Base-by-base conservation (phyloP, 2,113 vertebrate genomes). In the Zosterops pallidus region DNA sequence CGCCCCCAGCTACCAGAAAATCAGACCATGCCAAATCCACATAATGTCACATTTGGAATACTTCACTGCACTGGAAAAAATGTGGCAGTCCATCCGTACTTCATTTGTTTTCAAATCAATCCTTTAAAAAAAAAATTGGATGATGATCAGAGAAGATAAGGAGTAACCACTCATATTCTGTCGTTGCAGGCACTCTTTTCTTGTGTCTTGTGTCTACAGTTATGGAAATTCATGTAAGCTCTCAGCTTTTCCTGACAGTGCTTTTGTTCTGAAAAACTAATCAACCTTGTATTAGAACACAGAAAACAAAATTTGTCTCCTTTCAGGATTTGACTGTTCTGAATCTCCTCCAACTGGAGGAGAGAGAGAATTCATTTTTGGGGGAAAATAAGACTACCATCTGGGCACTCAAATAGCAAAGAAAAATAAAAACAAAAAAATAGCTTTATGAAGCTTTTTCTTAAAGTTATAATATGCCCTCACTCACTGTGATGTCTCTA, bases 171-270 rank as follows among this genome's bases (percentile, higher is more conserved):
- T 65, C 6, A 0, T 47, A 18, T 46, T 39, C 14, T 46, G 9
- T 69, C 9, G 6, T 35, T 0, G 0, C 56, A 53, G 42, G 11
- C 37, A 46, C 5, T 23, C 21, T 62, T 49, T 56, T 31, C 52
- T 55, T 14, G 5, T 31, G 14, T 31, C 52, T 53, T 14, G 5
- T 31, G 14, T 63, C 57, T 88, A 31, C 53, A 75, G 35, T 35
- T 46, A n/a, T 1, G 35, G 35, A 76, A 80, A 68, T 59, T 50
- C 12, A 2, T 80, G 18, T 75, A 59, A 63, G 17, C 59, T 63
- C 25, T 17, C 33, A 64, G 7, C 20, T 50, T 79, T 42, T 63
- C 12, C 20, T 83, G 71, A 28, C 42, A 50, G 4, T 57, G 37
- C 9, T 64, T 88, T 86, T 90, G 23, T 42, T 70, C 42, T 80